Evolutionary conservation across 2,888 invertebrate species (phyloP).

Genomic region (Parelbella ahira): DNA sequence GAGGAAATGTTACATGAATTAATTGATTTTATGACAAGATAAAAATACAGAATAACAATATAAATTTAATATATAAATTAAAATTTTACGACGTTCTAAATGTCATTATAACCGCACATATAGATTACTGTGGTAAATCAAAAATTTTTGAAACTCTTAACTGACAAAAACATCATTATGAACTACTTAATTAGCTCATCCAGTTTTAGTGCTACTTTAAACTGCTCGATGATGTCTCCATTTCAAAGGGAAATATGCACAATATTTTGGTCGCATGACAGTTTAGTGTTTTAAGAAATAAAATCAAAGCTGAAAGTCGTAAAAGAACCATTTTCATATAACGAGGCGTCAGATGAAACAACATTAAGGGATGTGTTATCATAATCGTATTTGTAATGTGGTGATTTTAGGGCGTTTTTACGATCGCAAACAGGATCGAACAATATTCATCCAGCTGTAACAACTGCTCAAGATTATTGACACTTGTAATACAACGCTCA

Average conservation of each 20-base stretch:
- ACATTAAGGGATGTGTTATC: neutral
- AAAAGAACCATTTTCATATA: neutral
- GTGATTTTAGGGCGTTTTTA: neutral
- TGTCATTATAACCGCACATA: too few species aligned
- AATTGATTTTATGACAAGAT: too few species aligned
- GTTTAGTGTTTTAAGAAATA: conserved; percentile 15
- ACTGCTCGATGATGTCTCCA: conserved; percentile 5
- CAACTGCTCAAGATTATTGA: too few species aligned
- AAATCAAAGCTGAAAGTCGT: conserved; percentile 1
- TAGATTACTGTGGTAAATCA: too few species aligned
- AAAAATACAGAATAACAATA: too few species aligned
- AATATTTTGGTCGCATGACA: conserved; percentile 13
- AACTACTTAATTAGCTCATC: conserved; percentile 13
- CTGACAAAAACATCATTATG: conserved; percentile 12
- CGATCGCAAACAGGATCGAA: conserved; percentile 5
- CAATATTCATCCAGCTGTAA: neutral
- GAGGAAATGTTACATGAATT: too few species aligned
- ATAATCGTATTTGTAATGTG: conserved; percentile 3
- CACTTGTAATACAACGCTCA: too few species aligned
- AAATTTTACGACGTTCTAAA: too few species aligned
- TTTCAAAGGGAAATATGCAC: conserved; percentile 17
- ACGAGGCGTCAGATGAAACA: neutral
- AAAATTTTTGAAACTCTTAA: conserved; percentile 12
- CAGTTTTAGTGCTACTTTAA: conserved; percentile 12
- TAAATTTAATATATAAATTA: too few species aligned